These are phyloP conservation scores for Nymphalis urticae DNA, from an alignment of 2,888 invertebrate genomes.

Conservation along the genomic window DNA sequence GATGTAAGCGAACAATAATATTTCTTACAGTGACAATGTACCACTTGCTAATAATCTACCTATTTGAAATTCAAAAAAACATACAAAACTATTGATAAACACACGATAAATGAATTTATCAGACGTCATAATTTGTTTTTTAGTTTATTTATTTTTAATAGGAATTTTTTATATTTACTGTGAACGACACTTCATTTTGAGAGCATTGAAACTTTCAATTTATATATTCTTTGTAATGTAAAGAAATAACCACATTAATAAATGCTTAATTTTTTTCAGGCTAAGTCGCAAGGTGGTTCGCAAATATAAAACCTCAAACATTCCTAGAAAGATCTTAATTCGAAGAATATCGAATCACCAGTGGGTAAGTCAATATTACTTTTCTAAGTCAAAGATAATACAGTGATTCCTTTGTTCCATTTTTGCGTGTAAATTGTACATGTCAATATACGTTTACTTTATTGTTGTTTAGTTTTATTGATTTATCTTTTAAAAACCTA, in stretches of 20 bases:
- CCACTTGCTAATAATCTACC: too few relatives aligned
- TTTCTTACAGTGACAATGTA: too few relatives aligned
- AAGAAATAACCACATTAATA: neutral
- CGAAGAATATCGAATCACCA: neutral
- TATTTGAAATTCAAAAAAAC: too few relatives aligned
- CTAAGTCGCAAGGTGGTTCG: slow-evolving; percentile 3
- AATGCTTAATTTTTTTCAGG: slow-evolving; percentile 4
- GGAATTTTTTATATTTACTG: neutral
- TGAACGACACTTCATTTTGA: neutral
- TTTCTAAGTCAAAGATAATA: neutral
- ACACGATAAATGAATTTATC: too few relatives aligned
- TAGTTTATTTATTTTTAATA: neutral
- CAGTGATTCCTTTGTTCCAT: too few relatives aligned
- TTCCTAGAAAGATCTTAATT: neutral
- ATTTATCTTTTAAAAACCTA: too few relatives aligned
- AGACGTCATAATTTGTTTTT: neutral
- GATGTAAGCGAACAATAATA: too few relatives aligned
- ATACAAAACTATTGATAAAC: too few relatives aligned
- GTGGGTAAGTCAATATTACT: neutral
- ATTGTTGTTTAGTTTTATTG: too few relatives aligned
- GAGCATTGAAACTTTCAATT: too few relatives aligned
- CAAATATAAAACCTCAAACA: slow-evolving; percentile 5
- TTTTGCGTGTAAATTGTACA: neutral
- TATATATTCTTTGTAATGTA: too few relatives aligned
- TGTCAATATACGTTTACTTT: neutral